Evolutionary conservation across 1,140 invertebrate genomes (phyloP).

Genomic region (Trichogramma pretiosum): DNA sequence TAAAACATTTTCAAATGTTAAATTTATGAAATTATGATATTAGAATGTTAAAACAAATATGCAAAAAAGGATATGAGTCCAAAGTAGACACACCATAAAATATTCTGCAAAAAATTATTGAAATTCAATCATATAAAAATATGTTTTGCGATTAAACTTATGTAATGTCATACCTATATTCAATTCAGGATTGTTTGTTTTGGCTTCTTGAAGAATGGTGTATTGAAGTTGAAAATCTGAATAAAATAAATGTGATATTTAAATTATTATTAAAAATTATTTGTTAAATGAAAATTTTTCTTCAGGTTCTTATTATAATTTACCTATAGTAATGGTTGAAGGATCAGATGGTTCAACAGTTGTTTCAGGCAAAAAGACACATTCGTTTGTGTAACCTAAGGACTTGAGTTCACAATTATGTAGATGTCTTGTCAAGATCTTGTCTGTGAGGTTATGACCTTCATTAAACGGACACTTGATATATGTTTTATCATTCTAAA

Average conservation of each 20-base stretch:
- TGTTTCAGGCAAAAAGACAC: slow-evolving; percentile 42
- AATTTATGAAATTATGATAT: slow-evolving; percentile 21
- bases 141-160: background rate
- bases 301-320: too few species aligned
- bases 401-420: slow-evolving; percentile 42
- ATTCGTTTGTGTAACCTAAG: slow-evolving; percentile 42
- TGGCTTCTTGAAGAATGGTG: slow-evolving; percentile 35
- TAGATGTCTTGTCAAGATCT: slow-evolving; percentile 39
- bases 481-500: slow-evolving; percentile 17
- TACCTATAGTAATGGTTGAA: slow-evolving; percentile 37
- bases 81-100: slow-evolving; percentile 32
- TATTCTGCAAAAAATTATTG: slow-evolving; percentile 38
- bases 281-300: slow-evolving; percentile 6
- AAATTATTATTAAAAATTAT: slow-evolving; percentile 6
- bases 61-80: slow-evolving; percentile 41
- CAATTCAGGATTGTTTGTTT: slow-evolving; percentile 27
- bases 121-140: slow-evolving; percentile 20
- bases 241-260: slow-evolving; percentile 20
- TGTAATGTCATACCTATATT: slow-evolving; percentile 31
- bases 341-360: slow-evolving; percentile 17
- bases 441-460: slow-evolving; percentile 39
- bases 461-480: slow-evolving; percentile 42
- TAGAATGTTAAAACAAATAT: slow-evolving; percentile 34
- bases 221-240: slow-evolving; percentile 43
- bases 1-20: too few species aligned